Conservation (phyloP, 2,113 vertebrate species). For the Myotis yumanensis region DNA sequence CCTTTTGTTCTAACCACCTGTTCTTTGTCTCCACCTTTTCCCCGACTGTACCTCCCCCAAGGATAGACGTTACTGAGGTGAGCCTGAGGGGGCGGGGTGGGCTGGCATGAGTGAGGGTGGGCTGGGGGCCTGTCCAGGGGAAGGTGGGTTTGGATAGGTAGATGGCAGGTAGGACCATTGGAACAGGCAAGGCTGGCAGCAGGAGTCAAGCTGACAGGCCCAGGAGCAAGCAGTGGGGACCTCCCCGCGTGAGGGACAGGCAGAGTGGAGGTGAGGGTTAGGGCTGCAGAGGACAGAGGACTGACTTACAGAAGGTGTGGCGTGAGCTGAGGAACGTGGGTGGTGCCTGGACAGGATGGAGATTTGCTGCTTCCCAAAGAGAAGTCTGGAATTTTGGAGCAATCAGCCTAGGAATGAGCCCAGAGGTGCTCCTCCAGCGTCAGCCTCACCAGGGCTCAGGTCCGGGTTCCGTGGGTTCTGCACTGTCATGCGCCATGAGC, state of each 20-base stretch:
- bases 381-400: neutral
- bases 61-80: slow-evolving; percentile 98
- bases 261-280: neutral
- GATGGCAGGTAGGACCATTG: rapidly evolving
- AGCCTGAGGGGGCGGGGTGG: slow-evolving; percentile 80
- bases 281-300: neutral
- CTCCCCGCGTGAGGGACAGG: neutral
- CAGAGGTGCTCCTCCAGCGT: neutral
- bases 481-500: rapidly evolving
- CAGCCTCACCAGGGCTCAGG: neutral
- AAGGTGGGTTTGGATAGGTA: neutral
- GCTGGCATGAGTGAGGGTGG: slow-evolving; percentile 55
- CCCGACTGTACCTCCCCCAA: slow-evolving; percentile 88
- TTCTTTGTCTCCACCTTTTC: slow-evolving; percentile 86
- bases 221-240: neutral
- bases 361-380: neutral
- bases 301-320: too few species aligned
- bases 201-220: neutral
- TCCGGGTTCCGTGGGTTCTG: neutral
- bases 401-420: neutral
- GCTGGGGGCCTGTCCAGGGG: neutral
- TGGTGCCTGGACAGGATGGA: too few species aligned
- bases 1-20: slow-evolving; percentile 85
- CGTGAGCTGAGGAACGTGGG: neutral
- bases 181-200: too few species aligned